phyloP scores from a whole-genome alignment of 2,113 vertebrate species.

The Toxotes jaculatrix region DNA sequence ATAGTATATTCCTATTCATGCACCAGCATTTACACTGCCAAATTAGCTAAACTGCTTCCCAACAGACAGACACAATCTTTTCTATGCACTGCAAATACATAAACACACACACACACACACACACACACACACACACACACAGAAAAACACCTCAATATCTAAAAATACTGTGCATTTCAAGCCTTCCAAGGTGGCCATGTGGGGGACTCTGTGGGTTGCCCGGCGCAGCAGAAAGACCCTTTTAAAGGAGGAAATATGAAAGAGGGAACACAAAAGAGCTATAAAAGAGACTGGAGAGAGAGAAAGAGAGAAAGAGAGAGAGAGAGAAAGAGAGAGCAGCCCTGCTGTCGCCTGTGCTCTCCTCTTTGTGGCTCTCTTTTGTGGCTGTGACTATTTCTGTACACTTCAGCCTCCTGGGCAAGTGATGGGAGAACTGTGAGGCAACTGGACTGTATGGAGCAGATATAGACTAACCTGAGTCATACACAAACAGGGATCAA shows the following conservation, averaged over 20 bases:
- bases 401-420: constrained; percentile 54
- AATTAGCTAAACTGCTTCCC: neutral
- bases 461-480: neutral
- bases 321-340: constrained; percentile 47
- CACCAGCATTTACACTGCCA: neutral
- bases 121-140: neutral
- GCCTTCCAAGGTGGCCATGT: constrained; percentile 18
- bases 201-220: constrained; percentile 34
- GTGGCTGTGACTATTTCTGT: constrained; percentile 75
- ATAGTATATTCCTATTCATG: neutral
- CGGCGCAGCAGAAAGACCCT: constrained; percentile 49
- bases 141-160: constrained; percentile 36
- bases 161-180: constrained; percentile 52
- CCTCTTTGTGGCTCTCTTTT: constrained; percentile 70
- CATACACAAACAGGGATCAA: neutral
- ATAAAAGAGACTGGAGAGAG: constrained; percentile 33
- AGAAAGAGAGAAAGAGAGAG: constrained; percentile 11
- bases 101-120: neutral
- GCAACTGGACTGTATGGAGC: constrained; percentile 3
- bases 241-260: constrained; percentile 56
- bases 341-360: constrained; percentile 66
- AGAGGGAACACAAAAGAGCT: constrained; percentile 43
- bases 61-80: neutral
- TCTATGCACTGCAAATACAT: neutral
- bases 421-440: constrained; percentile 44